Percentiles rank a stretch among this genome's conserved stretches.
phyloP scores from a whole-genome alignment of 1,140 invertebrate genomes.

The Probaryconus sp. region DNA sequence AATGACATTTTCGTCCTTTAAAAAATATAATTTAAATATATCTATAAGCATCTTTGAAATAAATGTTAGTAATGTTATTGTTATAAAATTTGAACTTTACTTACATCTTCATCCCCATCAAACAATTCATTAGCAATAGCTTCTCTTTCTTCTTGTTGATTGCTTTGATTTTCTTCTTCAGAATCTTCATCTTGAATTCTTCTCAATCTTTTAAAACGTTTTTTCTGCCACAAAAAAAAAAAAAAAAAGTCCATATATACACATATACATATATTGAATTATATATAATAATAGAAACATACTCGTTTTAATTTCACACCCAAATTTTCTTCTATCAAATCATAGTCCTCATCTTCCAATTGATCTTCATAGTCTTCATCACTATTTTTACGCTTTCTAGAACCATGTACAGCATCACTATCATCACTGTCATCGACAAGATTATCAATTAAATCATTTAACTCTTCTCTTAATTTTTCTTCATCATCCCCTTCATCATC shows the following conservation, averaged over 20 bases:
- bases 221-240: no score
- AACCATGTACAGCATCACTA: constrained; percentile 85
- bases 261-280: no score
- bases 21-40: no score
- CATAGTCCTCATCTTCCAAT: constrained; percentile 98
- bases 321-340: constrained; percentile 98
- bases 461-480: constrained; percentile 87
- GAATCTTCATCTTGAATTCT: constrained; percentile 93
- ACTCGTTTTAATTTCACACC: constrained; percentile 96
- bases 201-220: constrained; percentile 91
- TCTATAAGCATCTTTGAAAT: no score
- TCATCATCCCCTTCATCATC: constrained; percentile 84
- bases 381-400: constrained; percentile 88
- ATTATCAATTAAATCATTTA: constrained; percentile 96
- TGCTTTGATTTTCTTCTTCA: constrained; percentile 86
- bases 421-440: constrained; percentile 92
- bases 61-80: no score
- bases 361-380: constrained; percentile 92
- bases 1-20: no score
- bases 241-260: no score
- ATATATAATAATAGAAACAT: no score
- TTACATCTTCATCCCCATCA: constrained; percentile 88
- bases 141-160: constrained; percentile 87
- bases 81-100: no score
- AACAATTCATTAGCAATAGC: constrained; percentile 94